A percentile compares a stretch with the other conserved stretches of the same genome.
phyloP scores from a whole-genome alignment of 2,113 vertebrate species.

The Rattus rattus region DNA sequence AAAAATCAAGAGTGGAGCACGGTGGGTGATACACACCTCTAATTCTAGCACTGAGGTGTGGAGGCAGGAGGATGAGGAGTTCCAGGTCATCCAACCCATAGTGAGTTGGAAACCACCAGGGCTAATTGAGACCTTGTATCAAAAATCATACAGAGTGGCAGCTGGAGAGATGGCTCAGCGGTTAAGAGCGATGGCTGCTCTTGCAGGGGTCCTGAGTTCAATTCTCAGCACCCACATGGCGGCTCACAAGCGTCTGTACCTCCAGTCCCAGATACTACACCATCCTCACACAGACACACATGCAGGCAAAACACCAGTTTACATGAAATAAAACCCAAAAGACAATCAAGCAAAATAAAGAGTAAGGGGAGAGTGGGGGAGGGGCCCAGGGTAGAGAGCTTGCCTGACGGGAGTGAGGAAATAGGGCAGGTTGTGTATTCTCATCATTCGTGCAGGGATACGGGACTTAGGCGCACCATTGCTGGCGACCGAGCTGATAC shows the following conservation, averaged over 20 bases:
- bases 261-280: too few relatives aligned
- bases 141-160: not conserved
- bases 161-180: not conserved
- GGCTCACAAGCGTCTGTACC: too few relatives aligned
- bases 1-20: not conserved
- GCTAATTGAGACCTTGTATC: not conserved
- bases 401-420: not conserved
- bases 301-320: too few relatives aligned
- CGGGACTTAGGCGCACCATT: rapidly evolving
- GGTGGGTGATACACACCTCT: too few relatives aligned
- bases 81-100: not conserved
- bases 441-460: not conserved
- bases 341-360: not conserved
- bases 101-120: not conserved
- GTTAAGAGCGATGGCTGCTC: too few relatives aligned
- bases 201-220: too few relatives aligned
- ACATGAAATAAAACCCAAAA: too few relatives aligned
- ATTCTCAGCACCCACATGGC: too few relatives aligned
- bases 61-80: not conserved
- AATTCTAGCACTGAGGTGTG: too few relatives aligned
- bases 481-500: not conserved
- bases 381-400: not conserved
- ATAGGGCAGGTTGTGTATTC: not conserved
- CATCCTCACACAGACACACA: too few relatives aligned
- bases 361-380: not conserved